Conservation (phyloP, 1,140 invertebrate species). For the Drosophila ohnishii region DNA sequence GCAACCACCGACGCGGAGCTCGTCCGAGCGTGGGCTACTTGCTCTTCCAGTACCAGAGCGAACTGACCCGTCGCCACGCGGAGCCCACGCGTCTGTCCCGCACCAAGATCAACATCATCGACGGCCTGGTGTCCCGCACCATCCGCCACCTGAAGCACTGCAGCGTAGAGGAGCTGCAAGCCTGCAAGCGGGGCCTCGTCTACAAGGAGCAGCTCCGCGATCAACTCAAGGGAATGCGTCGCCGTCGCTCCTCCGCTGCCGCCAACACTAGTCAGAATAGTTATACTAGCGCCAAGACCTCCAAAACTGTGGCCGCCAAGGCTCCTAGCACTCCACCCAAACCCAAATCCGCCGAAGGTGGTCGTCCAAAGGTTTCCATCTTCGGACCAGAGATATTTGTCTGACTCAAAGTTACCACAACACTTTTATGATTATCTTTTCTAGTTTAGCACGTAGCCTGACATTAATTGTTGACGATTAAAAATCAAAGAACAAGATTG, state of each 20-base stretch:
- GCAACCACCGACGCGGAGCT: constrained; percentile 44
- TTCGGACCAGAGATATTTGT: constrained; percentile 68
- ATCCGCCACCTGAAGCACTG: constrained; percentile 68
- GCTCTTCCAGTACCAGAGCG: constrained; percentile 70
- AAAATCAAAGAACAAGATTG: constrained; percentile 64
- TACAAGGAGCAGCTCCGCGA: constrained; percentile 70
- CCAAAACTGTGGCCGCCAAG: constrained; percentile 16
- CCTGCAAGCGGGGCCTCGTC: constrained; percentile 66
- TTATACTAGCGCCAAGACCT: not conserved
- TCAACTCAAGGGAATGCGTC: constrained; percentile 46
- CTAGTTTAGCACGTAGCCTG: constrained; percentile 15
- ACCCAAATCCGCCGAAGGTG: constrained; percentile 14
- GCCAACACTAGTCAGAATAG: not conserved
- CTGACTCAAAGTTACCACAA: constrained; percentile 6
- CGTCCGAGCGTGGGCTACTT: constrained; percentile 71
- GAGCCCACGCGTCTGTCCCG: constrained; percentile 66
- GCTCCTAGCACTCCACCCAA: constrained; percentile 63
- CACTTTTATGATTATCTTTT: constrained; percentile 8
- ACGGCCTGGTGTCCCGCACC: constrained; percentile 62
- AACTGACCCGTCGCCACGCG: constrained; percentile 66
- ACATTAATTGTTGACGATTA: constrained; percentile 77
- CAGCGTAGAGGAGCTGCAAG: constrained; percentile 67
- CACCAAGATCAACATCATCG: constrained; percentile 77
- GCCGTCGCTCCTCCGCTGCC: constrained; percentile 18
- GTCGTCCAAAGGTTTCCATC: constrained; percentile 34